A percentile compares a stretch with the other conserved stretches of the same genome.
Evolutionary conservation across 2,113 vertebrate species (phyloP).

Genomic region (Antechinus stuartii): DNA sequence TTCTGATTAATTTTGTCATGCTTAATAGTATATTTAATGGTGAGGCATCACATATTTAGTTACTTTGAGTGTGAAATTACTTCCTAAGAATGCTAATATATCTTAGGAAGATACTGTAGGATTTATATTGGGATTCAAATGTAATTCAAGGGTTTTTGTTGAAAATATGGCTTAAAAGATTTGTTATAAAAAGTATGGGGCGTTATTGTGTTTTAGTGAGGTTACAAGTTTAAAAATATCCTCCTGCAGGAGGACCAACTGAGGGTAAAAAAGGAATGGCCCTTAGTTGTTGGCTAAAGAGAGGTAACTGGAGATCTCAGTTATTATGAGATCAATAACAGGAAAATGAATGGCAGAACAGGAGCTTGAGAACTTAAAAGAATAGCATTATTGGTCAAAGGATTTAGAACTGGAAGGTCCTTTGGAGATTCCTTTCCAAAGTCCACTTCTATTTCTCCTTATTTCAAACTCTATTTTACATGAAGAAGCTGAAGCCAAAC

Average conservation of each 20-base stretch:
- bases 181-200: neutral
- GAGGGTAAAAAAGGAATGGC: neutral
- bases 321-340: neutral
- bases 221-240: constrained; percentile 17
- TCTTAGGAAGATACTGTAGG: neutral
- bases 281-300: neutral
- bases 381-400: neutral
- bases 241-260: neutral
- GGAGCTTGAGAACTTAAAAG: neutral
- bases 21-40: neutral
- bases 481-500: neutral
- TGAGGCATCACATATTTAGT: neutral
- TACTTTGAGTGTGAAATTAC: neutral
- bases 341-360: neutral
- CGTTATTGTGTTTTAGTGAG: constrained; percentile 28
- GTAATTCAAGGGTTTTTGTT: constrained; percentile 36
- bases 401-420: neutral
- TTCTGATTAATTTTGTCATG: neutral
- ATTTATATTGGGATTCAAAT: neutral
- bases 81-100: neutral
- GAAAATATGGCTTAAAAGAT: neutral
- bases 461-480: neutral
- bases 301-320: neutral
- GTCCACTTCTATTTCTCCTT: neutral
- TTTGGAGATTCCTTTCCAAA: neutral